Base-by-base conservation (phyloP, 2,113 vertebrate species). In the Lepidothrix coronata region DNA sequence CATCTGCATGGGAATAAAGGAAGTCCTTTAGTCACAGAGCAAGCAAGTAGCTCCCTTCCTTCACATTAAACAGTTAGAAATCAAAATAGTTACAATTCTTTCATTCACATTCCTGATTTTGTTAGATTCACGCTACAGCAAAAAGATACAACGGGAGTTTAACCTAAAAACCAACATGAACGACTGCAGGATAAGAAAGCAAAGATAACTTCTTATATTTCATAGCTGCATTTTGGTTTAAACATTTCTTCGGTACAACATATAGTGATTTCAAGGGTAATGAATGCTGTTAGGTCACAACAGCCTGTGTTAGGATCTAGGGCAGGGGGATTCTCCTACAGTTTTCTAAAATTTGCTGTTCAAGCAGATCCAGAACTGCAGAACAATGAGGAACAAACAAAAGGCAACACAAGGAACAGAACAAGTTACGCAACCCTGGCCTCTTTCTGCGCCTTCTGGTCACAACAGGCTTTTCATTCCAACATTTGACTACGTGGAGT, bases 1-100 rank as follows among this genome's bases (percentile, higher is more conserved):
- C 99, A 99, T 82, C 99, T 99, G 88, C 8, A 84, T 46, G 5
- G 5, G 62, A 67, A 24, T 30, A 39, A 61, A 27, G 62, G n/a
- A 55, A 83, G 35, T 52, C 6, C 35, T 49, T 76, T 41, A 92
- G 59, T 58, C 67, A 33, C 0, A 62, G 54, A 85, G 52, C 59
- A 83, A 70, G 30, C 73, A 93, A 24, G 20, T 6, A 52, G 37
- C 16, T 76, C 25, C 46, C 27, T 76, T 82, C 73, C 30, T 75
- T 54, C 46, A 18, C 4, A 12, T 43, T 8, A 67, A 37, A 35
- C 30, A 44, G 37, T 12, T 41, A 72, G 41, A 91, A 88, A 83
- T 14, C 15, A 31, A 74, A 24, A 30, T 7, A 61, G 46, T 9
- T 35, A 74, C 16, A 52, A 14, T 17, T 58, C 19, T 35, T 59